Conservation (phyloP, 2,113 vertebrate species). For the Nycticorax nycticorax region DNA sequence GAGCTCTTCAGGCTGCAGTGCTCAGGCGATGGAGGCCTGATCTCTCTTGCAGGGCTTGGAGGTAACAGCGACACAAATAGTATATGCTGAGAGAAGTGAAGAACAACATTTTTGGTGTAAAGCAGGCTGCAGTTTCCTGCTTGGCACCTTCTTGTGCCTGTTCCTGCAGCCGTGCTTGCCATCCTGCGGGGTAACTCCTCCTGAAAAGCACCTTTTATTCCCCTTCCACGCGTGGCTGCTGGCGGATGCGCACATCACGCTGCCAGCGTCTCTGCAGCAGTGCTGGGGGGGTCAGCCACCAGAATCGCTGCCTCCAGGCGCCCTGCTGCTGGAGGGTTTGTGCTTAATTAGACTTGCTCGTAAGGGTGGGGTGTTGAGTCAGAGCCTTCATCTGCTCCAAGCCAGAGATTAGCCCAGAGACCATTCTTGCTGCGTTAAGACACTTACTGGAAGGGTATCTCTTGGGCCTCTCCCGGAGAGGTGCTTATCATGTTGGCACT, state of each 20-base stretch:
- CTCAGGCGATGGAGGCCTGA: accelerated
- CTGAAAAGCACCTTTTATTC: neutral
- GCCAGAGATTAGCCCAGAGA: constrained; percentile 1
- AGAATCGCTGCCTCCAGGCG: neutral
- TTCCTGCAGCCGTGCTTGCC: neutral
- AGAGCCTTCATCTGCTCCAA: neutral
- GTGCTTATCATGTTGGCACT: neutral
- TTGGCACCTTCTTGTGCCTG: neutral
- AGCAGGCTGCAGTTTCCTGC: neutral
- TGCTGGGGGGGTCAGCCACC: neutral
- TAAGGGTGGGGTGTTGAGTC: constrained; percentile 8
- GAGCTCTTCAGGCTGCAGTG: neutral
- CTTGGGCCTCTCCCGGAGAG: neutral
- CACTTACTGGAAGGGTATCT: neutral
- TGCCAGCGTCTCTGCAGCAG: neutral
- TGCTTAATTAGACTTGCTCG: neutral
- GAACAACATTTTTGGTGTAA: neutral
- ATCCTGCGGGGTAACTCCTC: neutral
- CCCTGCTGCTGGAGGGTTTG: neutral
- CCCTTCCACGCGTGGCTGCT: neutral
- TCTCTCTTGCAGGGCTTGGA: neutral
- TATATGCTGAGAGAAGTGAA: neutral
- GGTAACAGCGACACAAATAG: neutral
- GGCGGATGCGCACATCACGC: accelerated
- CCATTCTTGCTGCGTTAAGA: neutral